Base-by-base conservation (phyloP, 2,797 vertebrate species). In the Phataginus tetradactyla region DNA sequence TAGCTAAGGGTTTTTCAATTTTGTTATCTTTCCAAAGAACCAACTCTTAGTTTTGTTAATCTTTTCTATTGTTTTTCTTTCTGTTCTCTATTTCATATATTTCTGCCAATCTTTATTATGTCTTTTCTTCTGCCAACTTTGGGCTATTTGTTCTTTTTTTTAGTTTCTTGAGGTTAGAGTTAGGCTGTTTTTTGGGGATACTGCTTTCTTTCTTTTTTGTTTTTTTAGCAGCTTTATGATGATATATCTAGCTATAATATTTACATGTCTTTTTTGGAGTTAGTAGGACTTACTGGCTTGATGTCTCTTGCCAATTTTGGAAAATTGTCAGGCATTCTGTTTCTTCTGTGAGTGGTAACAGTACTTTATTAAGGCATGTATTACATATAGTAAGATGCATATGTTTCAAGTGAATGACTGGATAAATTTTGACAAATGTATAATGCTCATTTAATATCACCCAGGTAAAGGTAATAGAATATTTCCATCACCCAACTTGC, bases 321-420 rank as follows among this genome's bases (percentile, higher is more conserved):
- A 69, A 66, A 80, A 21, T 55, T 85, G 25, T 61, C 9, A 68
- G 64, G 9, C 13, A 53, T 84, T 80, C 25, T 39, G 8, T 83
- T 4, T 29, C 42, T 81, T 66, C 74, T 61, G 17, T 92, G 91
- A 68, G 29, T 86, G 72, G 29, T 37, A 77, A 18, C 1, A 42
- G 23, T 81, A 80, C 11, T 94, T 90, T 84, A 25, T 77, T 79
- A 87, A 93, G 34, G 21, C 23, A 49, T 91, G 71, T 77, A 81
- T 81, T 74, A 21, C 55, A 18, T 72, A n/a, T 57, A 64, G 17
- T 37, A 55, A 89, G n/a, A 68, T 61, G 6, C 12, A 78, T 20
- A 72, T 39, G 9, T 49, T n/a, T 94, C 32, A 32, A 45, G 9
- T 61, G 4, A 34, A 29, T 27, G 39, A 53, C 18, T 42, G 75